Conservation (phyloP, 2,113 vertebrate species). For the Labeo rohita region DNA sequence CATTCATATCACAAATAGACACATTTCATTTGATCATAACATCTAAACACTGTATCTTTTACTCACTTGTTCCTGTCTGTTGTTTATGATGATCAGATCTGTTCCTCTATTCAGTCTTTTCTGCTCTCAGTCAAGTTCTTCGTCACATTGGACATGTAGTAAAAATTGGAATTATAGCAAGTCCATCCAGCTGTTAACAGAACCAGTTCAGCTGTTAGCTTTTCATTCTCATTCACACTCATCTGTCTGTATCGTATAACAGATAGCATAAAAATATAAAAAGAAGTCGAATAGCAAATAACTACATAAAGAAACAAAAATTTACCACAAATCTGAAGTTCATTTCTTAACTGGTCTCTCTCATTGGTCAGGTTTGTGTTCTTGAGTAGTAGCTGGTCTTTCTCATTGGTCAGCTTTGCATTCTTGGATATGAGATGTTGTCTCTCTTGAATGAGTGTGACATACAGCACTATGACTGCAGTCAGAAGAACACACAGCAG, state of each 20-base stretch:
- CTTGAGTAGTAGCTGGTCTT: not conserved
- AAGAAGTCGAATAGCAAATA: not conserved
- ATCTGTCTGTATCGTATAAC: not conserved
- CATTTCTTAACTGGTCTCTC: not conserved
- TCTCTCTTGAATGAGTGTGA: not conserved
- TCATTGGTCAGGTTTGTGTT: not conserved
- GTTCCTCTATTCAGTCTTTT: not conserved
- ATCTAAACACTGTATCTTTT: not conserved
- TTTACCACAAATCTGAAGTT: not conserved
- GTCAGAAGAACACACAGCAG: conserved; percentile 33
- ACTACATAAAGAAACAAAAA: not conserved
- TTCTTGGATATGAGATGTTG: not conserved
- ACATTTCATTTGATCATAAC: not conserved
- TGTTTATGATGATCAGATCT: conserved; percentile 32
- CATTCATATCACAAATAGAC: not conserved
- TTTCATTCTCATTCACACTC: not conserved
- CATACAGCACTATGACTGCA: conserved; percentile 21
- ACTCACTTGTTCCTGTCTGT: not conserved
- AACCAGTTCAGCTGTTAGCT: not conserved
- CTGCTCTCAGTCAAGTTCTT: not conserved
- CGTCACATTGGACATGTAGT: not conserved
- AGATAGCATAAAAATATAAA: not conserved
- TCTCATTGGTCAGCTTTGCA: not conserved
- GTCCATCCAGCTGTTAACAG: not conserved
- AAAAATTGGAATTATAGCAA: not conserved